Conservation (phyloP, 2,113 vertebrate species). For the Anhinga anhinga region DNA sequence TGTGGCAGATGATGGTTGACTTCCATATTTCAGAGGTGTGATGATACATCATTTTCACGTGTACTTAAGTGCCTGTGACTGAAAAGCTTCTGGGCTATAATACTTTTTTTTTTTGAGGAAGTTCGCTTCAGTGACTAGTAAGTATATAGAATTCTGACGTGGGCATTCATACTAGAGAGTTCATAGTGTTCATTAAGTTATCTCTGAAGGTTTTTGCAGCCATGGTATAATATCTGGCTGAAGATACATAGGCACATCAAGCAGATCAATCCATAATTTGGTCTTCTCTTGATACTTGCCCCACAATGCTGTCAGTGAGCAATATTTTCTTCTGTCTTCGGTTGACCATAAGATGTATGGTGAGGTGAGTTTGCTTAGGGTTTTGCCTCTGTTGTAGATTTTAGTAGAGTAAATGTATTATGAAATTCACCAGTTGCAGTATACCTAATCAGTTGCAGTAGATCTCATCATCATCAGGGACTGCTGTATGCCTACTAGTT, state of each 20-base stretch:
- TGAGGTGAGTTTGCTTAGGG: neutral
- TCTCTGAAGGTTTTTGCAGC: neutral
- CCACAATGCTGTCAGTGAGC: neutral
- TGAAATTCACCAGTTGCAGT: neutral
- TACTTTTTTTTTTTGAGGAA: neutral
- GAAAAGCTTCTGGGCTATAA: neutral
- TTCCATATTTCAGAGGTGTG: neutral
- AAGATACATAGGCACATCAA: neutral
- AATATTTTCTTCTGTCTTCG: neutral
- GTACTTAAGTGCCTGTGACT: neutral
- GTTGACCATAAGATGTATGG: neutral
- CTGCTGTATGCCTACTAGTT: neutral
- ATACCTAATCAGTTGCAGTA: neutral
- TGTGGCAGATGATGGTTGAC: neutral
- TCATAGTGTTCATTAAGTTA: neutral
- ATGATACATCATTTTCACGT: fast-evolving
- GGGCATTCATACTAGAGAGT: neutral
- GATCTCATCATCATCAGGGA: neutral
- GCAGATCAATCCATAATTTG: neutral
- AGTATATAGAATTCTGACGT: neutral
- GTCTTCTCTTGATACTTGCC: neutral
- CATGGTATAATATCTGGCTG: neutral
- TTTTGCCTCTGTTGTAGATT: neutral
- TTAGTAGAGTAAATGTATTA: neutral
- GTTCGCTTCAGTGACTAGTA: neutral